Evolutionary conservation across 2,113 vertebrate species (phyloP), one percentile per base, ranked within the genome.

Genomic region (Gadus chalcogrammus): DNA sequence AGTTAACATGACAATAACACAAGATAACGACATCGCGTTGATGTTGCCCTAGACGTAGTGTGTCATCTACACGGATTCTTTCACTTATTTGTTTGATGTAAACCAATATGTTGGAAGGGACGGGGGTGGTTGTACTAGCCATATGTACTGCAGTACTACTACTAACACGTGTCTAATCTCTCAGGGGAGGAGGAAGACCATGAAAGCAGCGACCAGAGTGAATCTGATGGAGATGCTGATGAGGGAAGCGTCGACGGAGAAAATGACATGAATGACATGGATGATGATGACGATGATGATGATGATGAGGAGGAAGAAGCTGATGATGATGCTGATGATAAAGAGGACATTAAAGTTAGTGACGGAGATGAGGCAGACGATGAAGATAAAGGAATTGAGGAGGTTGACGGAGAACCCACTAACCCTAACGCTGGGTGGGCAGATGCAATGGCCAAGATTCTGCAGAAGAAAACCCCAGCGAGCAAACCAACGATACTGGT

Each of bases 381-480:
- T 0, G 72, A 64, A 1, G 77, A 58, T 0, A 72, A 11, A 2
- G 61, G 61, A 2, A 80, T 70, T 1, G n/a, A 65, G 4, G 61
- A 72, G 16, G 17, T 64, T 1, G 84, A 72, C 16, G 74, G 81
- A 5, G 64, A 79, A 56, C 67, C 9, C 42, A 9, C 31, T 27
- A 92, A 89, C 2, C 67, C 88, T 1, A 84, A 89, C 8, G 63
- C 80, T 0, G 96, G 95, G 27, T 99, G 96, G 97, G 97, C 97
- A 0, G 93, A 97, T 18, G 96, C 94, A 75, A 99, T 99, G 97
- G 94, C 95, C n/a, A 95, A 93, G 87, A 91, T 98, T 65, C 92
- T 99, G 73, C 91, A 86, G 61, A 98, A 93, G 88, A 94, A 94
- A 69, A 88, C 88, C 0, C 87, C 91, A 0, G 83, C 84, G 11